These are phyloP conservation scores for Orthonychiurus folsomi DNA, from an alignment of 2,888 invertebrate species.

Conservation along the genomic window DNA sequence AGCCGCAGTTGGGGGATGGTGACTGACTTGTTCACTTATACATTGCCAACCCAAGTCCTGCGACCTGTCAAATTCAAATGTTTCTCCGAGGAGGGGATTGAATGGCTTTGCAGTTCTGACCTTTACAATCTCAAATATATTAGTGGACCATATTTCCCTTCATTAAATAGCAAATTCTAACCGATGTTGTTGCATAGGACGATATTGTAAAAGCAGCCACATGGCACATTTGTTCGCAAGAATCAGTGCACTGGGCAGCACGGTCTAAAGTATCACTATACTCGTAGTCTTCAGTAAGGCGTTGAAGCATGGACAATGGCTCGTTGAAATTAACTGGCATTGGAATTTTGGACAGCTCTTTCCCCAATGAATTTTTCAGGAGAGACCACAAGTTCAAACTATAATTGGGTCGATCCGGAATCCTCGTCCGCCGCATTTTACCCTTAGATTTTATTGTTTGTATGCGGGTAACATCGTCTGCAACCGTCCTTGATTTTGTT, in stretches of 20 bases:
- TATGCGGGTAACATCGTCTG: neutral
- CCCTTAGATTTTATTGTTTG: neutral
- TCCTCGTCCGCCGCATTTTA: constrained; percentile 57
- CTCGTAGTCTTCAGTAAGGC: constrained; percentile 95
- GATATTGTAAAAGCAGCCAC: constrained; percentile 95
- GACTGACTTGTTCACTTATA: constrained; percentile 92
- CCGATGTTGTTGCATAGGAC: constrained; percentile 69
- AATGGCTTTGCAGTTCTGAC: constrained; percentile 86
- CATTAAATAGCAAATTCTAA: constrained; percentile 28
- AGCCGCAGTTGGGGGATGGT: constrained; percentile 97
- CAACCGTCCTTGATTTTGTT: neutral
- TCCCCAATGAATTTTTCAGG: constrained; percentile 99
- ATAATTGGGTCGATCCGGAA: constrained; percentile 86
- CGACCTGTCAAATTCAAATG: constrained; percentile 90
- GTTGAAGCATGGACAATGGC: constrained; percentile 95
- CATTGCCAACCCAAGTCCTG: constrained; percentile 91
- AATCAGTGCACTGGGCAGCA: constrained; percentile 74
- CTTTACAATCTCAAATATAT: constrained; percentile 11
- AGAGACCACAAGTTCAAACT: constrained; percentile 96
- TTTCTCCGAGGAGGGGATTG: constrained; percentile 92
- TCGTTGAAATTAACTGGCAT: constrained; percentile 99
- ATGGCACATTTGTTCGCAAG: constrained; percentile 84
- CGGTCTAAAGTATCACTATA: constrained; percentile 81
- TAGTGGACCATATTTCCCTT: neutral
- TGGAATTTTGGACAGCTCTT: constrained; percentile 95